phyloP scores from a whole-genome alignment of 2,797 vertebrate genomes.

The Miichthys miiuy region DNA sequence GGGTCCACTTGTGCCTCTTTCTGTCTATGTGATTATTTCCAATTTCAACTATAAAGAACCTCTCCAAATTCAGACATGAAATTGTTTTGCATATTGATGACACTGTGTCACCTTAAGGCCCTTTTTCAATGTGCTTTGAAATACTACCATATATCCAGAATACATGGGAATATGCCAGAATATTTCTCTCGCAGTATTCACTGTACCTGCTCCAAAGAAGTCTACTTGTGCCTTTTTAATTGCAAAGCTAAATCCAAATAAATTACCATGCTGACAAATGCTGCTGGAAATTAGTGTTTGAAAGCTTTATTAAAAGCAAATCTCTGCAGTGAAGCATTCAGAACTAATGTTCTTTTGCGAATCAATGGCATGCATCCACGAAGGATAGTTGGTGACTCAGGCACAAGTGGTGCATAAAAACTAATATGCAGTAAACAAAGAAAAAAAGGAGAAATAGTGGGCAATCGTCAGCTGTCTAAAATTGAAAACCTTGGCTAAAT shows the following conservation, averaged over 20 bases:
- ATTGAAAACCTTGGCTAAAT: constrained; percentile 36
- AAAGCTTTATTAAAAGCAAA: constrained; percentile 35
- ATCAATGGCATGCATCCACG: constrained; percentile 20
- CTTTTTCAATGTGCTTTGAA: constrained; percentile 18
- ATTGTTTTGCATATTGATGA: constrained; percentile 47
- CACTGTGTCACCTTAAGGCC: constrained; percentile 17
- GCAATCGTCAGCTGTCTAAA: constrained; percentile 19
- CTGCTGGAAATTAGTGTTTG: constrained; percentile 12
- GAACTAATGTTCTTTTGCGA: constrained; percentile 18
- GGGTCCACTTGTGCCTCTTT: constrained; percentile 25
- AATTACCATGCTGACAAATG: constrained; percentile 1
- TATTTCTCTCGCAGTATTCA: not conserved
- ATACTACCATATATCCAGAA: not conserved
- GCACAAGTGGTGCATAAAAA: constrained; percentile 38
- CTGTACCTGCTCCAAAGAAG: not conserved
- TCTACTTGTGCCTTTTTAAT: not conserved
- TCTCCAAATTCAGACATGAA: constrained; percentile 31
- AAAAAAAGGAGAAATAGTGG: not conserved
- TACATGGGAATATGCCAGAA: not conserved
- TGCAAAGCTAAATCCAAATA: constrained; percentile 12
- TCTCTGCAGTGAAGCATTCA: constrained; percentile 31
- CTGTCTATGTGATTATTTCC: constrained; percentile 23
- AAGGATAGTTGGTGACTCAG: constrained; percentile 16
- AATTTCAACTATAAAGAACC: constrained; percentile 25
- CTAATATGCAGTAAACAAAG: constrained; percentile 50